A percentile compares a stretch with the other conserved stretches of the same genome.
These are phyloP conservation scores for Bombus haemorrhoidalis DNA, from an alignment of 1,140 invertebrate genomes.

Conservation along the genomic window DNA sequence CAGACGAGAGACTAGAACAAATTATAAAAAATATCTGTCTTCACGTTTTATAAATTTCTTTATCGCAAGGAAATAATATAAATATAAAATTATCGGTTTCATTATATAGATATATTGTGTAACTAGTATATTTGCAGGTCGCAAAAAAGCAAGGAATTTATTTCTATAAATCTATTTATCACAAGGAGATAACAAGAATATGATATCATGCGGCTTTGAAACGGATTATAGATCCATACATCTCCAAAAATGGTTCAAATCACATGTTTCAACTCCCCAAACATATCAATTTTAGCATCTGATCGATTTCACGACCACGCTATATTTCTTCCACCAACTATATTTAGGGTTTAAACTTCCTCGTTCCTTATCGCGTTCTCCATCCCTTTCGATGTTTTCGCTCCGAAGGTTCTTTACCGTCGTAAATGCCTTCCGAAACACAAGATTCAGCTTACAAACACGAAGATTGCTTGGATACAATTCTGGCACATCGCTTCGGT, in stretches of 20 bases:
- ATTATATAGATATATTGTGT: too few relatives aligned
- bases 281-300: background rate
- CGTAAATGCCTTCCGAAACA: background rate
- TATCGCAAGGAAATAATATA: too few relatives aligned
- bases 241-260: background rate
- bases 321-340: background rate
- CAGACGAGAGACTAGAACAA: too few relatives aligned
- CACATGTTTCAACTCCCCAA: background rate
- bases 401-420: background rate
- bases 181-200: too few relatives aligned
- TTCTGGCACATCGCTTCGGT: background rate
- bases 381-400: background rate
- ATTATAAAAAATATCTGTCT: too few relatives aligned
- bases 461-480: background rate
- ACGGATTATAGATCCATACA: background rate
- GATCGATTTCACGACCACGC: background rate
- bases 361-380: background rate
- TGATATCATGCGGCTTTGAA: too few relatives aligned
- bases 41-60: too few relatives aligned
- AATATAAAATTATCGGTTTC: too few relatives aligned
- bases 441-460: slow-evolving; percentile 3
- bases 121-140: too few relatives aligned
- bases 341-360: background rate
- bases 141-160: too few relatives aligned
- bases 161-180: too few relatives aligned